Conservation (phyloP, 1,140 invertebrate species). For the Lepidostoma basale region DNA sequence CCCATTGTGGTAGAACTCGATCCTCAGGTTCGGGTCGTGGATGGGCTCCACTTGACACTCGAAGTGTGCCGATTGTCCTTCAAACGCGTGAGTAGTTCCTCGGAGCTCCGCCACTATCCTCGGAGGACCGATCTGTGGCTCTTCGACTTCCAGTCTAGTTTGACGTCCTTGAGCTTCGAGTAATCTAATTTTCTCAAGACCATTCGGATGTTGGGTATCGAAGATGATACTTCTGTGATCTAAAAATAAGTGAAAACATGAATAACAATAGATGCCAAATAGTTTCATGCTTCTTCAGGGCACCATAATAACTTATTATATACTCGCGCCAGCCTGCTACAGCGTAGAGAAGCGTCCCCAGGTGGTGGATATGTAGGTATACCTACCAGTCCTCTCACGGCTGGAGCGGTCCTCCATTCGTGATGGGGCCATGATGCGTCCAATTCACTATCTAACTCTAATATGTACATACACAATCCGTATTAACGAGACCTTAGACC, state of each 20-base stretch:
- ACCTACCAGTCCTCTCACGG: no score
- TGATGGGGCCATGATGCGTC: no score
- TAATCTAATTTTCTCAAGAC: constrained; percentile 88
- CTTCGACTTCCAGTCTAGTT: constrained; percentile 79
- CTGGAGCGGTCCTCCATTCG: no score
- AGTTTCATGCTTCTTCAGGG: no score
- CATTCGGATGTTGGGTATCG: constrained; percentile 92
- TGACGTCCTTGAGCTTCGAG: constrained; percentile 83
- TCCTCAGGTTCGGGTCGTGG: constrained; percentile 86
- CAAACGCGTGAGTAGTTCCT: constrained; percentile 82
- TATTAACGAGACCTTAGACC: no score
- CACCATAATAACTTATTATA: no score
- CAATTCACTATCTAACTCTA: no score
- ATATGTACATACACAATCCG: no score
- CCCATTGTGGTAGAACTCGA: constrained; percentile 91
- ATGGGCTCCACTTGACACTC: constrained; percentile 91
- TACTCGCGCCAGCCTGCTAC: no score
- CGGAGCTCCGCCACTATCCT: constrained; percentile 81
- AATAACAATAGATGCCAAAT: constrained; percentile 6
- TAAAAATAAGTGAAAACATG: constrained; percentile 52
- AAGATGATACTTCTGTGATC: constrained; percentile 83
- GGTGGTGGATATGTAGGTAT: no score
- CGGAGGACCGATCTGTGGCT: constrained; percentile 77
- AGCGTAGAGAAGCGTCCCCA: no score
- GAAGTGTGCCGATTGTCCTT: constrained; percentile 88